Evolutionary conservation across 2,888 invertebrate genomes (phyloP), one percentile per base, ranked within the genome.

Genomic region (Caenorhabditis afra): DNA sequence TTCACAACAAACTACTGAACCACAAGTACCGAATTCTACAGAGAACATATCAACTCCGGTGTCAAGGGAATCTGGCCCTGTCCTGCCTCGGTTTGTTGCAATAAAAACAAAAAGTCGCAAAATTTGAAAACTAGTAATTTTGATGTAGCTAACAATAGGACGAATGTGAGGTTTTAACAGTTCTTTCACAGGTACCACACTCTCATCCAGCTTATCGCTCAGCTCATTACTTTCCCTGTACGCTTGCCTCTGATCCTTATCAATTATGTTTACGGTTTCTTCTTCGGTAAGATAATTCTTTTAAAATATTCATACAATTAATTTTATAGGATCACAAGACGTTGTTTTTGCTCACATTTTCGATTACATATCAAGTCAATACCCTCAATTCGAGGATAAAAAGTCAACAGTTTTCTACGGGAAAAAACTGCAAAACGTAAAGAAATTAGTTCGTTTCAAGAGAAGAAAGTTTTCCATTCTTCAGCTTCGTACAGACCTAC

Each of bases 141-240:
- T n/a, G n/a, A n/a, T n/a, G n/a, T n/a, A n/a, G n/a, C n/a, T n/a
- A n/a, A n/a, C n/a, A n/a, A n/a, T n/a, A n/a, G n/a, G 1, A 39
- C 20, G 39, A 14, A 10, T 45, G 18, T 5, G 18, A 14, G 45
- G 5, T 45, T 45, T 45, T 16, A 5, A 45, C 45, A 45, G 3
- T 16, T 45, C 16, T 3, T 41, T 41, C 11, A 41, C 49, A 73
- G 73, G 18, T 79, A 79, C 29, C 71, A 73, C 18, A 37, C 49
- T 0, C 16, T 79, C 1, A 0, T 73, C 11, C 73, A 79, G 18
- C 52, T 73, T 8, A 22, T 79, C 18, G 62, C 79, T 16, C 49
- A 73, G 14, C 47, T 79, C 14, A 12, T 79, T n/a, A 67, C 67
- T 4, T 37, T 79, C 2, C 79, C 79, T 5, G 67, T 79, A n/a